Conservation (phyloP, 1,140 invertebrate species). For the Proales similis region DNA sequence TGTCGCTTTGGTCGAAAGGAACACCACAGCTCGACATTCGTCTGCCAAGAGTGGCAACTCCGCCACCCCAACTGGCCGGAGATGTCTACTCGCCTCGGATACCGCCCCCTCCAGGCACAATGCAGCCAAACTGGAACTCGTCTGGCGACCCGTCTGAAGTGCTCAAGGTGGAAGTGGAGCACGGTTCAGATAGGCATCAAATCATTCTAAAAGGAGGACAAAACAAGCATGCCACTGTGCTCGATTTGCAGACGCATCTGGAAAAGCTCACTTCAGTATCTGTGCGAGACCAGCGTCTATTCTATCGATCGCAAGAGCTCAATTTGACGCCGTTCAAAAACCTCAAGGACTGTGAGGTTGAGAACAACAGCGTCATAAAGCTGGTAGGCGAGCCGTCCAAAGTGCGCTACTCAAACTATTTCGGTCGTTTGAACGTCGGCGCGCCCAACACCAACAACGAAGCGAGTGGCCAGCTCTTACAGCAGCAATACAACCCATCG, state of each 20-base stretch:
- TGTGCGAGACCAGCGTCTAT: conserved; percentile 28
- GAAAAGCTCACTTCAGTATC: conserved; percentile 28
- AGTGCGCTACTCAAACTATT: conserved; percentile 29
- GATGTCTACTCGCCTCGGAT: conserved; percentile 21
- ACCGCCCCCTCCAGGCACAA: neutral
- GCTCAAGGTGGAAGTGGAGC: conserved; percentile 26
- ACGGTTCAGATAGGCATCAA: conserved; percentile 30
- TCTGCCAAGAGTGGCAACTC: conserved; percentile 7
- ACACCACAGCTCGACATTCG: neutral
- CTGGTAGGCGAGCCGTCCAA: conserved; percentile 19
- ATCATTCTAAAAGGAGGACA: conserved; percentile 10
- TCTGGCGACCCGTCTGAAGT: conserved; percentile 12
- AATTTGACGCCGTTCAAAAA: conserved; percentile 3
- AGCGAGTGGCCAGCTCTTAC: neutral
- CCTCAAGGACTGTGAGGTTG: conserved; percentile 13
- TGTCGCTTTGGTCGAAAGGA: conserved; percentile 27
- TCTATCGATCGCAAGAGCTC: conserved; percentile 22
- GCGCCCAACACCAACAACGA: conserved; percentile 1
- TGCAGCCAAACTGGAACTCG: neutral
- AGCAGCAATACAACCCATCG: neutral
- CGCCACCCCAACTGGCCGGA: neutral
- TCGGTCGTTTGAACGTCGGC: conserved; percentile 7
- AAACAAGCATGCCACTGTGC: conserved; percentile 22
- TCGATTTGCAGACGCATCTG: conserved; percentile 21
- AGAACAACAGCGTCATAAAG: conserved; percentile 27